Evolutionary conservation across 2,797 vertebrate genomes (phyloP).

Genomic region (Oreochromis grahami): DNA sequence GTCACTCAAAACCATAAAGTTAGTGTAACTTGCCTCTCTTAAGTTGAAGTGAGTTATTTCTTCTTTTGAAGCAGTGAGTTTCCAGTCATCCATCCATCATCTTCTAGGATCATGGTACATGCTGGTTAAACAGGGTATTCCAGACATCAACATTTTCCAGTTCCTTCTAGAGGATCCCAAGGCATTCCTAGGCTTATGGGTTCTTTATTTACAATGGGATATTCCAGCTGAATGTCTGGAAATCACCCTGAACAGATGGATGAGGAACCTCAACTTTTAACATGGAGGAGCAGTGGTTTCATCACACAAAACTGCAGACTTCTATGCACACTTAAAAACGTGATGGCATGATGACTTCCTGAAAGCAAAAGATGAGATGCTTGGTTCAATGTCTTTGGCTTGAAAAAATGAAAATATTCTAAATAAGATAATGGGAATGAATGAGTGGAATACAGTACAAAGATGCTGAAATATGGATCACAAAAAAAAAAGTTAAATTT

Average conservation of each 20-base stretch:
- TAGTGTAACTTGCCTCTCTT: not conserved
- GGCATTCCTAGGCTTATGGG: not conserved
- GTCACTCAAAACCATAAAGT: not conserved
- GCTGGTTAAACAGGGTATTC: not conserved
- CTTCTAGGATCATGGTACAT: rapidly evolving
- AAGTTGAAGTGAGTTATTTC: not conserved
- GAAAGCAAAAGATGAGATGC: not conserved
- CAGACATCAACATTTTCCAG: not conserved
- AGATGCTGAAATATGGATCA: rapidly evolving
- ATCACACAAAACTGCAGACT: not conserved
- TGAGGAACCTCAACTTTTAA: too few species aligned
- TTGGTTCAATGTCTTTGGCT: not conserved
- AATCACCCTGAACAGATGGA: not conserved
- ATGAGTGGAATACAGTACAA: not conserved
- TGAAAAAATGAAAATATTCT: not conserved
- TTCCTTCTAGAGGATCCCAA: not conserved
- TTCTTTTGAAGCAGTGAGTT: not conserved
- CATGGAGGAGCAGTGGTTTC: not conserved
- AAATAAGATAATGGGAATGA: not conserved
- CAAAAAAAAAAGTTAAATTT: rapidly evolving
- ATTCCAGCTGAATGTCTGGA: not conserved
- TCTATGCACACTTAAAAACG: rapidly evolving
- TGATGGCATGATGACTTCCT: too few species aligned
- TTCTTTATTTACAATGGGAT: not conserved
- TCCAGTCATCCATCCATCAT: not conserved